Percentiles rank a stretch among this genome's conserved stretches.
phyloP scores from a whole-genome alignment of 1,140 invertebrate genomes.

The fruit fly (Drosophila melanogaster) region Release_6_plus_ISO1_MT NT_033779.5:16483001-16483500 shows the following conservation, averaged over 20 bases:
- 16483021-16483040: background rate
- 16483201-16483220: conserved; percentile 77
- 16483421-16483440: conserved; percentile 15
- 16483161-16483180: conserved; percentile 38
- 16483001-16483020: conserved; percentile 6
- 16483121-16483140: conserved; percentile 60
- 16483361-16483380: conserved; percentile 71
- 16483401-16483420: background rate
- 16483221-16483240: conserved; percentile 71
- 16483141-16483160: conserved; percentile 9
- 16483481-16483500: conserved; percentile 67
- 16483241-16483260: conserved; percentile 43
- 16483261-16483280: conserved; percentile 80
- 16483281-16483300: conserved; percentile 83
- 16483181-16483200: conserved; percentile 74
- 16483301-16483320: conserved; percentile 53
- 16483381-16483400: conserved; percentile 31
- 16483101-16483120: conserved; percentile 76
- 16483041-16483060: conserved; percentile 33
- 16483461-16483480: conserved; percentile 79
- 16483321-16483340: conserved; percentile 67
- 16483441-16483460: conserved; percentile 54
- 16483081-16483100: conserved; percentile 72
- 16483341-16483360: conserved; percentile 59
- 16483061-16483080: conserved; percentile 33